These are phyloP conservation scores for Balearica regulorum DNA, from an alignment of 2,797 vertebrate species.

Conservation along the genomic window DNA sequence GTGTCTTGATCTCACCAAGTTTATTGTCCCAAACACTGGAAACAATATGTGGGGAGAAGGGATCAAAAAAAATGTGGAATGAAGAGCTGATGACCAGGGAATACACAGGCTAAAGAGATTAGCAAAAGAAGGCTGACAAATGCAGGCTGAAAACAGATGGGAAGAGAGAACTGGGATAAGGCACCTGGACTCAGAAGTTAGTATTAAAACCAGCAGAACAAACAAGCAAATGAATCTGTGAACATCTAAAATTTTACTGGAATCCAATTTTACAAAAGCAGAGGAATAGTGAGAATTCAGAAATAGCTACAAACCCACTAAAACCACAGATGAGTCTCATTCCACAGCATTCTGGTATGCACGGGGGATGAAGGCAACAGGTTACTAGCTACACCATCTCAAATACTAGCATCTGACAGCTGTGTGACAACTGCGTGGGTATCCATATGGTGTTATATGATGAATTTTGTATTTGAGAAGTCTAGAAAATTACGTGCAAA, in stretches of 20 bases:
- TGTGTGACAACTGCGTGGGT: conserved; percentile 57
- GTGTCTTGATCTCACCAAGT: neutral
- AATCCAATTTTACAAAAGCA: neutral
- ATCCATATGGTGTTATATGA: conserved; percentile 41
- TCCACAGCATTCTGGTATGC: neutral
- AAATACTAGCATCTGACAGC: conserved; percentile 50
- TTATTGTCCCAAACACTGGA: neutral
- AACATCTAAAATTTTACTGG: neutral
- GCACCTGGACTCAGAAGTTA: neutral
- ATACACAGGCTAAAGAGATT: neutral
- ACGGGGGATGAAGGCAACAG: conserved; percentile 5
- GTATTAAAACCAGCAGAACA: neutral
- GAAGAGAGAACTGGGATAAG: neutral
- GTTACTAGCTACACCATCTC: conserved; percentile 27
- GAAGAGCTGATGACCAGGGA: neutral
- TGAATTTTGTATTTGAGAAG: conserved; percentile 18
- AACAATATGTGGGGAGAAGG: neutral
- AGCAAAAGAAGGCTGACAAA: neutral
- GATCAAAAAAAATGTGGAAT: neutral
- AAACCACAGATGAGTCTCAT: conserved; percentile 10
- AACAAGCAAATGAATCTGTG: neutral
- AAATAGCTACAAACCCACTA: conserved; percentile 31
- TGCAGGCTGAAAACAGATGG: neutral
- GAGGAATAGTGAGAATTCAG: neutral
- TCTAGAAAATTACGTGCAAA: neutral